Evolutionary conservation across 64 coral and sea anemone genomes (phyloP), one percentile per base, ranked within the genome.

Genomic region (Stichodactyla mertensii): DNA sequence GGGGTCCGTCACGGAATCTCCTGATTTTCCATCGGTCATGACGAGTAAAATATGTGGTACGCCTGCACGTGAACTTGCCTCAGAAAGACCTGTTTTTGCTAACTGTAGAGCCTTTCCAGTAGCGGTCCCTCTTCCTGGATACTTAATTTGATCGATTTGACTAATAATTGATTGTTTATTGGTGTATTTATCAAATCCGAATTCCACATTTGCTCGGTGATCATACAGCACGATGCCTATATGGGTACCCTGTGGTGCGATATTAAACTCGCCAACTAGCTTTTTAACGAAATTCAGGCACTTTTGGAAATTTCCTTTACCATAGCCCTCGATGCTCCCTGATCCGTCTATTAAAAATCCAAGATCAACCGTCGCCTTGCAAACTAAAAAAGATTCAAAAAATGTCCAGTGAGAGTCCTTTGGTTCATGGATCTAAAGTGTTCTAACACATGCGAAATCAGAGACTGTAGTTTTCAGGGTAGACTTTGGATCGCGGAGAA

Each of bases 291-390:
- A 92, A 19, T 92, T 52, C 20, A 88, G 26, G 22, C 91, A 92
- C 66, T 57, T 88, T 66, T 88, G 74, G 20, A 84, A 92, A 86
- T 92, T 92, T 88, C 90, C 90, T 77, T 77, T 88, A 24, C 77
- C 86, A 28, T 22, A 45, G 16, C 61, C 26, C 64, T 92, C 86
- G 19, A 92, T 85, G 53, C 91, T 92, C 19, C 79, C 86, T 16
- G 91, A 92, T 22, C 77, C 82, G 45, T 92, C 91, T 19, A 92
- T 56, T 18, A 92, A 36, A 54, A 92, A 92, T 54, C 91, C 93
- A 14, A 95, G 81, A 19, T 95, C 93, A n/a, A 95, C 90, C 80
- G 88, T 91, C 12, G 89, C 86, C 61, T 88, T 95, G 55, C 93
- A 95, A 45, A 45, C 36, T 45, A 45, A 45, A 45, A 45, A 45